Evolutionary conservation across 2,797 vertebrate genomes (phyloP).

Genomic region (Rhynchonycteris naso): DNA sequence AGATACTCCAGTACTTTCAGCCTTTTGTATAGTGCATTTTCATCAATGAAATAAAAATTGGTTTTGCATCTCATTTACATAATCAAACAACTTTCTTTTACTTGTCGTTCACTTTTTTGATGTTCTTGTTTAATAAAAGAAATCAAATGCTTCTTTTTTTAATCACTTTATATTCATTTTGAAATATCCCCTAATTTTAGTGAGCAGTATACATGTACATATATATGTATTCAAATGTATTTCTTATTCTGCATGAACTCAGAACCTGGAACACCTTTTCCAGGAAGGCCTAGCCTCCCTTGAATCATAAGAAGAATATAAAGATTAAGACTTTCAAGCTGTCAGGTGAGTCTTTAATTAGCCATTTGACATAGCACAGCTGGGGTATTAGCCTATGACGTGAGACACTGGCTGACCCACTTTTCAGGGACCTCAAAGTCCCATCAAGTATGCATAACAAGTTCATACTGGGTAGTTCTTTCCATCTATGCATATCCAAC

Average conservation of each 20-base stretch:
- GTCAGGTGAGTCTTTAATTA: conserved; percentile 40
- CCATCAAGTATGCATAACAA: background rate
- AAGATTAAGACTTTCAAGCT: conserved; percentile 41
- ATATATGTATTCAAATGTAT: background rate
- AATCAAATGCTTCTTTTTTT: too few relatives aligned
- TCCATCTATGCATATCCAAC: background rate
- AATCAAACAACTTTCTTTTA: too few relatives aligned
- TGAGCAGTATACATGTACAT: background rate
- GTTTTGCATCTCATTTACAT: too few relatives aligned
- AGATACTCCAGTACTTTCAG: too few relatives aligned
- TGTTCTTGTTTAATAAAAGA: too few relatives aligned
- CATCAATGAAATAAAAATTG: too few relatives aligned
- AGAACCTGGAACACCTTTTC: background rate
- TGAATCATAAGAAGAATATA: background rate
- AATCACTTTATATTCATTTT: too few relatives aligned
- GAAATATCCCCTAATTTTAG: too few relatives aligned
- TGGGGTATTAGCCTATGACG: background rate
- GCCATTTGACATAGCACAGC: background rate
- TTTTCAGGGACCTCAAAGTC: background rate
- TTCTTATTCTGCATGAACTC: background rate
- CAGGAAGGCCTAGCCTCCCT: background rate
- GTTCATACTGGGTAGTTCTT: background rate
- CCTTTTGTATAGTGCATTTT: too few relatives aligned
- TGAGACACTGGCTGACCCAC: background rate
- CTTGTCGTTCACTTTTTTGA: too few relatives aligned